phyloP scores from a whole-genome alignment of 2,797 vertebrate species.

The Semaprochilodus insignis region DNA sequence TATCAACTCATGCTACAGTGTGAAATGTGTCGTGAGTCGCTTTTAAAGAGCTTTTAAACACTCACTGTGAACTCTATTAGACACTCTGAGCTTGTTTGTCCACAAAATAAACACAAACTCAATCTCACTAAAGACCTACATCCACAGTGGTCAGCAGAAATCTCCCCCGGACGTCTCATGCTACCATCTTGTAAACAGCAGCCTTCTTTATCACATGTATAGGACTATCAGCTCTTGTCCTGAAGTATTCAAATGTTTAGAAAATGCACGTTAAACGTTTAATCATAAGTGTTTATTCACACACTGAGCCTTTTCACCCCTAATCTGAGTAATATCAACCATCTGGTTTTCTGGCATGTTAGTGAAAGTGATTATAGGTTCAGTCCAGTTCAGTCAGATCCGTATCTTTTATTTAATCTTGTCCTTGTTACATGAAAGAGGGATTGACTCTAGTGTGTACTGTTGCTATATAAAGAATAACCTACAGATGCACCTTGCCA shows the following conservation, averaged over 20 bases:
- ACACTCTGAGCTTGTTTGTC: no score
- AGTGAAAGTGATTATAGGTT: background rate
- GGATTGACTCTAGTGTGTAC: background rate
- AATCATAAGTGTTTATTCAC: background rate
- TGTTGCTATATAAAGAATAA: background rate
- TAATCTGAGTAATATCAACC: conserved; percentile 5
- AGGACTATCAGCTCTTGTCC: background rate
- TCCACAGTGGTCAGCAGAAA: no score
- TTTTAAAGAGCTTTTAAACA: no score
- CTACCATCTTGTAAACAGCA: background rate
- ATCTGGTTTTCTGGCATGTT: background rate
- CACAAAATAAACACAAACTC: no score
- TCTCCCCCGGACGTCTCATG: no score
- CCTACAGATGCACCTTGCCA: background rate
- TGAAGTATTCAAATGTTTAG: background rate
- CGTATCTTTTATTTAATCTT: background rate
- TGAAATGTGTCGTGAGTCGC: no score
- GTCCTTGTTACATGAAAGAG: background rate
- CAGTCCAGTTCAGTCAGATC: background rate
- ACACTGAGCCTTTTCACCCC: background rate
- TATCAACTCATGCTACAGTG: no score
- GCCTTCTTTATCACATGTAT: background rate
- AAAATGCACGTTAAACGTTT: background rate
- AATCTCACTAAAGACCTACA: no score
- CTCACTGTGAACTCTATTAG: no score